Conservation (phyloP, 2,888 invertebrate species). For the Lepidocyrtinus sp. region DNA sequence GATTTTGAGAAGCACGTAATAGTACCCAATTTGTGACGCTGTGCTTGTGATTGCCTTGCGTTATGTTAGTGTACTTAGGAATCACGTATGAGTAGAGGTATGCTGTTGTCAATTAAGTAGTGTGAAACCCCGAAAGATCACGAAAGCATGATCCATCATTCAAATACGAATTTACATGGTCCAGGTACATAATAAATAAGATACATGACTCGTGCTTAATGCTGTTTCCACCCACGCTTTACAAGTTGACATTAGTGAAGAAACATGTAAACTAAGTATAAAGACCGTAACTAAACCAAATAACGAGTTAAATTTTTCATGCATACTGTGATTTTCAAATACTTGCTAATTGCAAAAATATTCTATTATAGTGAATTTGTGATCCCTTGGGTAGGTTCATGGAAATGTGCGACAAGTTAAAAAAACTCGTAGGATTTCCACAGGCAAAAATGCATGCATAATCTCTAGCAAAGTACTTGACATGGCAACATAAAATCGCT, state of each 20-base stretch:
- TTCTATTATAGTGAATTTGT: not conserved
- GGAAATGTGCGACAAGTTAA: constrained; percentile 24
- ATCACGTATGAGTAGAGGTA: too few species aligned
- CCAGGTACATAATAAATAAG: constrained; percentile 1
- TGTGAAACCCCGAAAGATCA: too few species aligned
- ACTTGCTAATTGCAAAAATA: not conserved
- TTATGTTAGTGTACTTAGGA: too few species aligned
- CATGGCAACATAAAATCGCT: too few species aligned
- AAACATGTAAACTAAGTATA: not conserved
- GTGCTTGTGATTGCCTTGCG: not conserved
- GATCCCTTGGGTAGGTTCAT: constrained; percentile 36
- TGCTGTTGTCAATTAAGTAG: too few species aligned
- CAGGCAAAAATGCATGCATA: too few species aligned
- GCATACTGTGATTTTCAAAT: not conserved
- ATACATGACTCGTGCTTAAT: constrained; percentile 12
- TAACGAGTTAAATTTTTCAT: not conserved
- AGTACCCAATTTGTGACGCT: not conserved
- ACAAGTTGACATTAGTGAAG: not conserved
- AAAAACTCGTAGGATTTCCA: not conserved
- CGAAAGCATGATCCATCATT: too few species aligned
- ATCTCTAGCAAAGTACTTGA: too few species aligned
- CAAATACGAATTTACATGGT: too few species aligned
- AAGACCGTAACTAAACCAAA: constrained; percentile 5
- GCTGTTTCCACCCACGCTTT: too few species aligned
- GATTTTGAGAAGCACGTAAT: not conserved